Percentiles rank a stretch among this genome's conserved stretches.
Conservation (phyloP, 2,113 vertebrate genomes). For the Poeciliopsis turrubarensis region DNA sequence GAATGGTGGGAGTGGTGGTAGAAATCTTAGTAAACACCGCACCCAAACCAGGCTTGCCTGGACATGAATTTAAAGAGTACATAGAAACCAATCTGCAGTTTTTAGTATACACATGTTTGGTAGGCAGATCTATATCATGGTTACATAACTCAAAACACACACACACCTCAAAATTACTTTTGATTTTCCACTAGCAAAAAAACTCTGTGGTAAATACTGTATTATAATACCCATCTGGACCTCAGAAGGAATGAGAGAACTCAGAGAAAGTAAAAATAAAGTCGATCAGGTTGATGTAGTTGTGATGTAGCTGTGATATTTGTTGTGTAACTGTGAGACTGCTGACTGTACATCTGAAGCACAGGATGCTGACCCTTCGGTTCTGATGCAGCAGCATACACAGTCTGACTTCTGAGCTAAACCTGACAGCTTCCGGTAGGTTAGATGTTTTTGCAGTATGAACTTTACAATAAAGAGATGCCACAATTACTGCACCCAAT, state of each 20-base stretch:
- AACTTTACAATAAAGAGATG: no score
- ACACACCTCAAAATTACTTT: not conserved
- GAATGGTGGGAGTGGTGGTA: constrained; percentile 38
- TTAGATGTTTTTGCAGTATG: no score
- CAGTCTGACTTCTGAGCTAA: not conserved
- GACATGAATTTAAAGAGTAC: constrained; percentile 2
- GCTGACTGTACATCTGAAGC: constrained; percentile 29
- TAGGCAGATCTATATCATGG: constrained; percentile 15
- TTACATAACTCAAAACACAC: not conserved
- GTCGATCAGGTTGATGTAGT: constrained; percentile 52
- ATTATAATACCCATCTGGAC: not conserved
- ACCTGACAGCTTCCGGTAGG: not conserved
- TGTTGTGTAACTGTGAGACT: constrained; percentile 48
- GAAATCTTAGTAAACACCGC: constrained; percentile 50
- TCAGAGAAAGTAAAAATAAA: constrained; percentile 40
- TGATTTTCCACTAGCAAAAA: not conserved
- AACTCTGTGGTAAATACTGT: not conserved
- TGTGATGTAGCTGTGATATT: constrained; percentile 63
- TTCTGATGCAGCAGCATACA: not conserved
- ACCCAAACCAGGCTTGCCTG: constrained; percentile 50
- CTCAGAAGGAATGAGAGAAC: not conserved
- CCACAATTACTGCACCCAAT: no score
- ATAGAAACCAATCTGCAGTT: constrained; percentile 32
- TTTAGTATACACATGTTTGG: constrained; percentile 21
- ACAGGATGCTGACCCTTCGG: constrained; percentile 21